Conservation (phyloP, 2,888 invertebrate genomes). For the Drosophila eohydei region DNA sequence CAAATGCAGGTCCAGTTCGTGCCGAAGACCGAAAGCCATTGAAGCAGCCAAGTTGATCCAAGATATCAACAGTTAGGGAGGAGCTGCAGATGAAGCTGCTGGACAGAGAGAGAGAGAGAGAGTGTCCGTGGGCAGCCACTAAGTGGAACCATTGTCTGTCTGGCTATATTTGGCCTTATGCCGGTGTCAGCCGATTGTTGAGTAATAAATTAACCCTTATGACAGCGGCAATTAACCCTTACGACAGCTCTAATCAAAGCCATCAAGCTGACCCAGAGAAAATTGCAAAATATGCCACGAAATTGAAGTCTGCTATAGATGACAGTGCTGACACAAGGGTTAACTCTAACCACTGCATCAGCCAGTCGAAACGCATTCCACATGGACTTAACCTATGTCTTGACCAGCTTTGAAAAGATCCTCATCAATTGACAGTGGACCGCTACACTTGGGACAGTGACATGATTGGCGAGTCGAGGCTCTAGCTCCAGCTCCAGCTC, state of each 20-base stretch:
- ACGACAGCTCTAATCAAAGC: slow-evolving; percentile 21
- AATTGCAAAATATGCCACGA: slow-evolving; percentile 4
- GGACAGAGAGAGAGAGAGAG: neutral
- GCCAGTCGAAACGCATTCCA: slow-evolving; percentile 14
- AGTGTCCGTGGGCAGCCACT: slow-evolving; percentile 20
- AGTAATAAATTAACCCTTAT: slow-evolving; percentile 56
- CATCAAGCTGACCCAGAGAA: slow-evolving; percentile 7
- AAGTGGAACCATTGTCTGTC: slow-evolving; percentile 45
- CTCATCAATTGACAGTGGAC: slow-evolving; percentile 69
- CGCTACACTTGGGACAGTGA: slow-evolving; percentile 71
- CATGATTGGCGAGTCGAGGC: slow-evolving; percentile 62
- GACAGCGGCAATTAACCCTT: slow-evolving; percentile 58
- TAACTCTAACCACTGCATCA: neutral
- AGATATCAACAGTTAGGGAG: slow-evolving; percentile 41
- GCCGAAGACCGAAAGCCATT: slow-evolving; percentile 26
- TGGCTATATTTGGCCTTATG: slow-evolving; percentile 7
- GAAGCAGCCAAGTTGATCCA: slow-evolving; percentile 43
- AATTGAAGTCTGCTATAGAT: neutral
- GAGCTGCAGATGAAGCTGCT: neutral
- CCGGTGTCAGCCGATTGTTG: slow-evolving; percentile 26
- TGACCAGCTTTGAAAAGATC: slow-evolving; percentile 17
- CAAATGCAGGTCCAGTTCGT: slow-evolving; percentile 63
- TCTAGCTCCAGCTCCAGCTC: neutral
- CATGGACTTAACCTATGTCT: slow-evolving; percentile 44
- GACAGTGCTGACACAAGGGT: neutral